Evolutionary conservation across 2,113 vertebrate genomes (phyloP), one percentile per base, ranked within the genome.

Genomic region (Onychostoma macrolepis): DNA sequence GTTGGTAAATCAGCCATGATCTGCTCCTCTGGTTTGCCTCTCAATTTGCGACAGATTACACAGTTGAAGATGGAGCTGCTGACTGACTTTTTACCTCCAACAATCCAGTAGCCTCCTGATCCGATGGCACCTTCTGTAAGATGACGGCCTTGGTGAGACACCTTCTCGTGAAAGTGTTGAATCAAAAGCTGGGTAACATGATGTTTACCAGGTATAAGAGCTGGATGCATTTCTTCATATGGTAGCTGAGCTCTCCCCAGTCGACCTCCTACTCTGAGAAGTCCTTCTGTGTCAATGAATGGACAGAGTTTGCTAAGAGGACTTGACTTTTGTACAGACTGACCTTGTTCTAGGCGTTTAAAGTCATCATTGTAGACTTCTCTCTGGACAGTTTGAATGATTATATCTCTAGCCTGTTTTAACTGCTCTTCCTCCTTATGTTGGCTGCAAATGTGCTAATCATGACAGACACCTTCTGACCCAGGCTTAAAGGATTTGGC

Each of bases 361-460:
- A 85, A 53, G 0, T 87, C 87, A 4, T 87, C 86, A 63, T 5
- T 30, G 53, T 53, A 89, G 1, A 48, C 30, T 28, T 83, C 83
- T 28, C 21, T 84, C 6, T 88, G 76, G 2, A 88, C 76, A 45
- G 50, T 4, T 0, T 6, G 19, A 41, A 90, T 71, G 33, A 89
- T 56, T 21, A 2, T 81, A 17, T 3, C 21, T 53, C 77, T 87
- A 1, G 79, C 85, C 4, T 86, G 45, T 1, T 84, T 1, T 2
- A 88, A 41, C 6, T 87, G 24, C 1, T 75, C 67, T 36, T 80
- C 43, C 13, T 0, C 19, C 0, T 76, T 4, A 6, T 41, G 0
- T 21, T 67, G 9, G 1, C 38, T 48, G 13, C 85, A 89, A 2
- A 12, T 69, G 26, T 89, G 80, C 83, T 89, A 87, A 0, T 85